These are phyloP conservation scores for Xestia sexstrigata DNA, from an alignment of 2,888 invertebrate genomes.

Conservation along the genomic window DNA sequence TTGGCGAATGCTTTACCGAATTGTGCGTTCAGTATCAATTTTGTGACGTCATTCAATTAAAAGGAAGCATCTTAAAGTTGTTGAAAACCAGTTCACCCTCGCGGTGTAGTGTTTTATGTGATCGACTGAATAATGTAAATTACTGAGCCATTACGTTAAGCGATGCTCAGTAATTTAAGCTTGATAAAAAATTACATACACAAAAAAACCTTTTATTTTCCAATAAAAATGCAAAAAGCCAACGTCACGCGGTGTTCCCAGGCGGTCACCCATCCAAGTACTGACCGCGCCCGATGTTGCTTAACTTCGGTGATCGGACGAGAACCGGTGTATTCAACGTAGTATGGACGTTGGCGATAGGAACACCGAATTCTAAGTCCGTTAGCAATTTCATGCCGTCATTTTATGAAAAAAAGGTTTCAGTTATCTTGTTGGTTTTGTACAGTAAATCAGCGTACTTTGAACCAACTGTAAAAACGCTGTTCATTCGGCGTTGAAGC, in stretches of 20 bases:
- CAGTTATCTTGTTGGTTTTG: neutral
- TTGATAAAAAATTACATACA: no score
- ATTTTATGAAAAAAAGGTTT: neutral
- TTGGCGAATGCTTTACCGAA: conserved; percentile 60
- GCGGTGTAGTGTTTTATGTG: no score
- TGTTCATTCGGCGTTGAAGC: conserved; percentile 7
- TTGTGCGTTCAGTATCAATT: no score
- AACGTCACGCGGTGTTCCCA: conserved; percentile 82
- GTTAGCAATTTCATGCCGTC: neutral
- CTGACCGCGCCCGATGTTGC: conserved; percentile 88
- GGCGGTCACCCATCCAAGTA: conserved; percentile 89
- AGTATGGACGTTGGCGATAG: conserved; percentile 81
- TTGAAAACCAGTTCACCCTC: no score
- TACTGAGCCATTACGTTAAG: no score
- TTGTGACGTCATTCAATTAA: no score
- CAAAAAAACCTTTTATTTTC: no score
- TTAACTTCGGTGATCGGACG: conserved; percentile 90
- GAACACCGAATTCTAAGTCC: neutral
- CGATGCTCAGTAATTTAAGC: no score
- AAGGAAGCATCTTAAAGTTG: no score
- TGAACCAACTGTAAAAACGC: neutral
- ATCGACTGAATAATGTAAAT: no score
- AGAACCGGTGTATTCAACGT: conserved; percentile 88
- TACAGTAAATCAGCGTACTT: neutral
- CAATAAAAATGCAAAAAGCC: conserved; percentile 73